Conservation (phyloP, 2,888 invertebrate species). For the Marasmarcha lunaedactyla region DNA sequence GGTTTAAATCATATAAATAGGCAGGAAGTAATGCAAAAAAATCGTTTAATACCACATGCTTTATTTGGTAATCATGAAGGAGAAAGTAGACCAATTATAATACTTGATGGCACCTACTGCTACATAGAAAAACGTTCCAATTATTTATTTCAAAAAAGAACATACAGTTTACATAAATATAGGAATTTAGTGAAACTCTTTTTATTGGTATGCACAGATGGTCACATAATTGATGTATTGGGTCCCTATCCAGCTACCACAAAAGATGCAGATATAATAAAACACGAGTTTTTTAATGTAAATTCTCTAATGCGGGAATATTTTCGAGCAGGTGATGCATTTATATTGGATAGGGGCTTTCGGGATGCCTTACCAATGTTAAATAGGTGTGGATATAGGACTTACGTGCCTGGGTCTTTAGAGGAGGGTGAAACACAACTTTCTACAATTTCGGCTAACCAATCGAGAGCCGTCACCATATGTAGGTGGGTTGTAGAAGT, state of each 20-base stretch:
- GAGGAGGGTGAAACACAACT: conserved; percentile 5
- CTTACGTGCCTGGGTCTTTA: conserved; percentile 4
- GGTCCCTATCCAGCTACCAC: conserved; percentile 17
- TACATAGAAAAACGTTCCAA: too few species aligned
- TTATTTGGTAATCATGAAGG: conserved; percentile 1
- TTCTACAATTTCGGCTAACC: conserved; percentile 10
- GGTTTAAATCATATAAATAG: too few species aligned
- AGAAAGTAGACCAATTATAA: conserved; percentile 4
- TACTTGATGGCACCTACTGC: too few species aligned
- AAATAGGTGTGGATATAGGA: conserved; percentile 1
- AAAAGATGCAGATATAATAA: too few species aligned
- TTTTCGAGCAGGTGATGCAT: background rate
- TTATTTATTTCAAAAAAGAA: too few species aligned
- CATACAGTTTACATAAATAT: too few species aligned
- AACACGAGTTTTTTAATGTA: too few species aligned
- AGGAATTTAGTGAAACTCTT: too few species aligned
- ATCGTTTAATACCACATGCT: conserved; percentile 8
- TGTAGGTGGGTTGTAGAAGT: too few species aligned
- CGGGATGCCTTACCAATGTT: conserved; percentile 1
- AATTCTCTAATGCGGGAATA: background rate
- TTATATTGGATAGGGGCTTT: too few species aligned
- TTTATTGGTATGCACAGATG: conserved; percentile 16
- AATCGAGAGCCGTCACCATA: conserved; percentile 10
- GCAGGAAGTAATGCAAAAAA: conserved; percentile 6
- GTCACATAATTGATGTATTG: conserved; percentile 15